These are phyloP conservation scores for Paralvinella palmiformis DNA, from an alignment of 1,140 invertebrate genomes.

Conservation along the genomic window DNA sequence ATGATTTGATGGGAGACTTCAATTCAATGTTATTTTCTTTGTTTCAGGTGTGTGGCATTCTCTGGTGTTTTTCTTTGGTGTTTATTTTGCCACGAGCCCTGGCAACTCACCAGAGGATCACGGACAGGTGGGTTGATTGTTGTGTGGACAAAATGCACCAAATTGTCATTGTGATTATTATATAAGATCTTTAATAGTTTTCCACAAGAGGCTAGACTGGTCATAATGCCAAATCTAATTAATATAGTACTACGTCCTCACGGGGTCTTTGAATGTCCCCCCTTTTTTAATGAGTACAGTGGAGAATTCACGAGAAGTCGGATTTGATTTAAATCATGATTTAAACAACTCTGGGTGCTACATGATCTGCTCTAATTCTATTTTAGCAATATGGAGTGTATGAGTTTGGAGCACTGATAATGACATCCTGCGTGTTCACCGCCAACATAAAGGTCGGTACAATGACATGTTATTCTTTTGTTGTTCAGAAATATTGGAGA, in stretches of 20 bases:
- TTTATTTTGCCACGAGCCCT: constrained; percentile 42
- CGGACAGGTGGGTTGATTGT: constrained; percentile 36
- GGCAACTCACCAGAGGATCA: constrained; percentile 41
- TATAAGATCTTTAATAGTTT: neutral
- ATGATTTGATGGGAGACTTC: neutral
- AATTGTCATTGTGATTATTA: constrained; percentile 2
- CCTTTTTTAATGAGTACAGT: neutral
- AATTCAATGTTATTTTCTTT: constrained; percentile 26
- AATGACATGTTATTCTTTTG: no score
- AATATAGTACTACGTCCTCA: neutral
- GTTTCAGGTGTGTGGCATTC: constrained; percentile 57
- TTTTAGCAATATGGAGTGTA: constrained; percentile 45
- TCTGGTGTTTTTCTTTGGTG: constrained; percentile 54
- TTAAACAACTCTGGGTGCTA: neutral
- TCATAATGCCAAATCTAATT: neutral
- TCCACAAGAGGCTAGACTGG: neutral
- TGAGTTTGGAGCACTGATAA: constrained; percentile 52
- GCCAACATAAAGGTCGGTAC: constrained; percentile 58
- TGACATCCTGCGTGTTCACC: constrained; percentile 51
- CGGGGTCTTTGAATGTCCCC: neutral
- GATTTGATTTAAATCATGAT: neutral
- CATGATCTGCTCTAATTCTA: neutral
- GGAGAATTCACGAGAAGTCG: neutral
- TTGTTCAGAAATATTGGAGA: no score
- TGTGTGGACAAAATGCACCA: constrained; percentile 12